Evolutionary conservation across 2,113 vertebrate genomes (phyloP), one percentile per base, ranked within the genome.

Genomic region (Phrynocephalus versicolor): DNA sequence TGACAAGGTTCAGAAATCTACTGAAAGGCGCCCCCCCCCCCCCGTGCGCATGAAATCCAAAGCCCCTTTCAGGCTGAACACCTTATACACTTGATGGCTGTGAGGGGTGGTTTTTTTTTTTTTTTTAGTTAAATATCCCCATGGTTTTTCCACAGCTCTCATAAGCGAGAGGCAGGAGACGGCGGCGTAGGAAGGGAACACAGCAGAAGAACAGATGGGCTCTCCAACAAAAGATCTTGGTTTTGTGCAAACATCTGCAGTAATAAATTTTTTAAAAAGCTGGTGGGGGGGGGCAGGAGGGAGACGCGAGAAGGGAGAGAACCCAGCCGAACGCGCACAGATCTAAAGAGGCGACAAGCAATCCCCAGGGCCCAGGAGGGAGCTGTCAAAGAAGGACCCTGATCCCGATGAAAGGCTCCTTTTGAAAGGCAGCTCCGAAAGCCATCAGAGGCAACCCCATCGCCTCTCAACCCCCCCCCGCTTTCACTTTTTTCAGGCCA

Each of bases 161-260:
- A 3, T 7, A 1, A 15, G 2, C 12, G 72, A 73, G 37, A 82
- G 30, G 39, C 23, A 30, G 51, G 79, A 71, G 51, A 51, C 2
- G 51, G 37, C 2, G 1, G 23, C 15, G 6, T 16, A n/a, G 57
- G 72, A 81, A 82, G 72, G 35, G 70, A 33, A 73, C 13, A 79
- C 30, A 21, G 67, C 5, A n/a, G 5, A 35, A 57, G 70, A 80
- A 70, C 71, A 81, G 37, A 64, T 71, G 71, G 82, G 57, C 80
- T 74, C 64, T 14, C 39, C n/a, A 83, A 79, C 69, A 35, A 83
- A 79, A 89, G 62, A 79, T 70, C 70, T 67, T 21, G 55, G 37
- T 57, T 67, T 75, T 55, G 37, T 75, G 84, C 84, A 83, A 86
- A 79, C 75, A 83, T 75, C 81, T 51, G 60, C 60, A 69, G 84